phyloP scores from a whole-genome alignment of 1,140 invertebrate species.

The Drosophila tropicalis region DNA sequence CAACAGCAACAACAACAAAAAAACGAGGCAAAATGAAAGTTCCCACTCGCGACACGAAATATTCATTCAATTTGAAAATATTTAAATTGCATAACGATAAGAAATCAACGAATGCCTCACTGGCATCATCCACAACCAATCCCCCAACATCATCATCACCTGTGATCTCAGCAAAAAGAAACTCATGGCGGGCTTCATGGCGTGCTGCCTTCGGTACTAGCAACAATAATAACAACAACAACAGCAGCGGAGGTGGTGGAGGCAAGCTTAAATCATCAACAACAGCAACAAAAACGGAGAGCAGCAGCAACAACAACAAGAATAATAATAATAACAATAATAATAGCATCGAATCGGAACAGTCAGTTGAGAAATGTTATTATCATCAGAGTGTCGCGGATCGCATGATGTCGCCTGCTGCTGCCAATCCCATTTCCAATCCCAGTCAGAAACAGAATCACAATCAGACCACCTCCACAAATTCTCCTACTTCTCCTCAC shows the following conservation, averaged over 20 bases:
- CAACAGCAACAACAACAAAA: too few relatives aligned
- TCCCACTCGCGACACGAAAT: slow-evolving; percentile 70
- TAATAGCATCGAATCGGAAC: slow-evolving; percentile 1
- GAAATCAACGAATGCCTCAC: slow-evolving; percentile 81
- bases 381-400: slow-evolving; percentile 14
- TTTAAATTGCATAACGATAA: slow-evolving; percentile 82
- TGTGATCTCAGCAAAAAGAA: slow-evolving; percentile 76
- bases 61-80: slow-evolving; percentile 82
- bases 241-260: slow-evolving; percentile 13
- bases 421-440: neutral
- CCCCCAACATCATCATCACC: slow-evolving; percentile 63
- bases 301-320: neutral
- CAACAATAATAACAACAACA: neutral
- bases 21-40: slow-evolving; percentile 72
- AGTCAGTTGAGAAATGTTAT: slow-evolving; percentile 18
- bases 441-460: slow-evolving; percentile 6
- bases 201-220: slow-evolving; percentile 42
- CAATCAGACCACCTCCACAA: neutral
- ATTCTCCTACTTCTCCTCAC: neutral
- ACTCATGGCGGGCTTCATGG: slow-evolving; percentile 75
- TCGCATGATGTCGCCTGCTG: slow-evolving; percentile 13
- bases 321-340: neutral
- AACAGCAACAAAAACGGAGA: neutral
- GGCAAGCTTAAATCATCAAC: slow-evolving; percentile 1
- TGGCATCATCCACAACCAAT: slow-evolving; percentile 46